Evolutionary conservation across 1,140 invertebrate species (phyloP).

Genomic region (Trichonephila inaurata): DNA sequence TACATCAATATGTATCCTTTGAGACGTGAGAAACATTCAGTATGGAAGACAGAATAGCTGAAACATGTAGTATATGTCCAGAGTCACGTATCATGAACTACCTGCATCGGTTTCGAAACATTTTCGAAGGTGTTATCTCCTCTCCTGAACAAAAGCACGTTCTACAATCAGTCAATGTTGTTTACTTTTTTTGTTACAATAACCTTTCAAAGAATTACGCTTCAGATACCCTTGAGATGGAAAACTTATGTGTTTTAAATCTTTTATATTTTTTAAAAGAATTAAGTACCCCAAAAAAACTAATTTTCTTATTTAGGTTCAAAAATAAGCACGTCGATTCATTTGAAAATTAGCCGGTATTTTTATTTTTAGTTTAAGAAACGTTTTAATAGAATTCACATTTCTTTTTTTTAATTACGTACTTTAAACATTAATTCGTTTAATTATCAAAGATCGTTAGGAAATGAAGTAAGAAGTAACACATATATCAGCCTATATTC

Average conservation of each 20-base stretch:
- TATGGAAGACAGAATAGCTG: constrained; percentile 25
- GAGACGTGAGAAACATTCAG: background rate
- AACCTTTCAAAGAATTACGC: background rate
- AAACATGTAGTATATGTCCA: background rate
- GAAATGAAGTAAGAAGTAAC: too few relatives aligned
- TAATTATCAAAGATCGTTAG: too few relatives aligned
- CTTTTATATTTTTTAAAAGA: background rate
- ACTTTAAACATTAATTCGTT: too few relatives aligned
- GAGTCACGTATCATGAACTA: constrained; percentile 50
- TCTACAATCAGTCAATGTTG: background rate
- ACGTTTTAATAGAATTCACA: too few relatives aligned
- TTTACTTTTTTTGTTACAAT: background rate
- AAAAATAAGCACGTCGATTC: too few relatives aligned
- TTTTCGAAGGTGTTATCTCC: constrained; percentile 44
- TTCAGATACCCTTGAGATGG: background rate
- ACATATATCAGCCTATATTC: too few relatives aligned
- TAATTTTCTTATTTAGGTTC: too few relatives aligned
- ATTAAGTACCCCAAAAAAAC: too few relatives aligned
- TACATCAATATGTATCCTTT: constrained; percentile 46
- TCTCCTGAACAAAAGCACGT: constrained; percentile 23
- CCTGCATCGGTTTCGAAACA: constrained; percentile 32
- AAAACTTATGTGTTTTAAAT: background rate
- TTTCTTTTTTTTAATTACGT: too few relatives aligned
- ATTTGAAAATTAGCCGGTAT: too few relatives aligned
- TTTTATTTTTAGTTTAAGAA: too few relatives aligned